phyloP scores from a whole-genome alignment of 1,140 invertebrate species.

The Triops cancriformis region DNA sequence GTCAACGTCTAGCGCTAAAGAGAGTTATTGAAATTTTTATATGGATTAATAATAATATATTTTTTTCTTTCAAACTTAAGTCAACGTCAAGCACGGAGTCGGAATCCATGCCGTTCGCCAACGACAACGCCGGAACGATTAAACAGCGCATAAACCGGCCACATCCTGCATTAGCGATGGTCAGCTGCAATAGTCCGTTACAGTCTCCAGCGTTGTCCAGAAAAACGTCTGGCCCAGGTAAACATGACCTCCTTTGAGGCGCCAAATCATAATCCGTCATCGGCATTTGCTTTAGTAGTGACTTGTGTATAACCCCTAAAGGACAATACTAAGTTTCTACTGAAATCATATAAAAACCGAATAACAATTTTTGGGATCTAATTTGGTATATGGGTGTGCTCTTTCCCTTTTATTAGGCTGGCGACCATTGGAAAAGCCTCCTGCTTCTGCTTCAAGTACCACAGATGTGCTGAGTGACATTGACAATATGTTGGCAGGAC shows the following conservation, averaged over 20 bases:
- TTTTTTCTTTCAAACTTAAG: conserved; percentile 40
- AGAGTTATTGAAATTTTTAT: no score
- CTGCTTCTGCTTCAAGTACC: conserved; percentile 48
- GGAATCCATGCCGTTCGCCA: conserved; percentile 94
- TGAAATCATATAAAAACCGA: not conserved
- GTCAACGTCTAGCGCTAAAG: no score
- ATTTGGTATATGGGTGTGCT: not conserved
- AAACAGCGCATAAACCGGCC: conserved; percentile 54
- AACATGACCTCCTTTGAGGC: not conserved
- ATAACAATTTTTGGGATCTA: not conserved
- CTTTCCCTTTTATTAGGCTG: conserved; percentile 15
- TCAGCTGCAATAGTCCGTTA: not conserved
- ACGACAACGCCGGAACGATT: conserved; percentile 97
- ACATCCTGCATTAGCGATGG: conserved; percentile 28
- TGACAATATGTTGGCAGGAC: conserved; percentile 88
- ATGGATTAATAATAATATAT: not conserved
- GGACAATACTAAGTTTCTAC: not conserved
- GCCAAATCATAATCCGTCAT: not conserved
- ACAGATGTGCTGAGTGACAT: conserved; percentile 90
- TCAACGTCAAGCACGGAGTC: conserved; percentile 92
- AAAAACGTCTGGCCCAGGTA: not conserved
- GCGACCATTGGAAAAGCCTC: conserved; percentile 14
- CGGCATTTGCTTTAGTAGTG: not conserved
- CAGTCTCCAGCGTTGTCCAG: not conserved
- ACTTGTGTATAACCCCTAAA: not conserved